Conservation (phyloP, 2,888 invertebrate species). For the Nomada ruficornis region DNA sequence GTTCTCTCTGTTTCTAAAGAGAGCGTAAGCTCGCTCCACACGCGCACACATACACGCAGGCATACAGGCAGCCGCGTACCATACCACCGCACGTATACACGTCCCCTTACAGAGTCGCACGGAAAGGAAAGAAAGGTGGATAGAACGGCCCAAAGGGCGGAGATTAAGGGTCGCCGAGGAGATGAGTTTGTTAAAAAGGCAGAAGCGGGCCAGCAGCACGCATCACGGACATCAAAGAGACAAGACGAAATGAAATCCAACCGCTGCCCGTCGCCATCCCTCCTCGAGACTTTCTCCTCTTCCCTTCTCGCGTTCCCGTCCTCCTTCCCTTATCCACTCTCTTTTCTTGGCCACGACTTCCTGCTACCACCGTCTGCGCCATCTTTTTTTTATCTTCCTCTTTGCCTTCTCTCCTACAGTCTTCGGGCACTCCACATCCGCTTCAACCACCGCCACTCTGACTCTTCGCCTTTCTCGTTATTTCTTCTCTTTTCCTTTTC, state of each 20-base stretch:
- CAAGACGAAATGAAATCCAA: conserved; percentile 85
- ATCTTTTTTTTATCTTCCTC: conserved; percentile 57
- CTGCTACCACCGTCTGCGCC: conserved; percentile 54
- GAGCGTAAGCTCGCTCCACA: neutral
- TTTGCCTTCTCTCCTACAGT: conserved; percentile 53
- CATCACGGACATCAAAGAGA: conserved; percentile 85
- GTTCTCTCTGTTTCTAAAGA: conserved; percentile 15
- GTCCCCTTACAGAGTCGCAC: conserved; percentile 53
- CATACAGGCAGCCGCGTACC: neutral
- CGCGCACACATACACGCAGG: neutral
- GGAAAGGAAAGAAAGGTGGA: conserved; percentile 73
- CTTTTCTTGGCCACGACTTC: conserved; percentile 63
- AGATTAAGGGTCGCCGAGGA: conserved; percentile 84
- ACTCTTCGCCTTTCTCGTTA: neutral
- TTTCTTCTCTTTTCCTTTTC: neutral
- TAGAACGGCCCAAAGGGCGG: conserved; percentile 80
- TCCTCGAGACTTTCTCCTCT: conserved; percentile 64
- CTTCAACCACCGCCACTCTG: conserved; percentile 38
- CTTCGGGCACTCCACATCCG: conserved; percentile 67
- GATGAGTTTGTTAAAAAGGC: conserved; percentile 85
- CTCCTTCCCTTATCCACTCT: conserved; percentile 57
- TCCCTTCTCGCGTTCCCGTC: conserved; percentile 50
- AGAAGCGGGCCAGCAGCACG: conserved; percentile 84
- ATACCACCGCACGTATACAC: conserved; percentile 1
- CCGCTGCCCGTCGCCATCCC: conserved; percentile 77